These are phyloP conservation scores for Noctua comes DNA, from an alignment of 2,888 invertebrate species.

Conservation along the genomic window DNA sequence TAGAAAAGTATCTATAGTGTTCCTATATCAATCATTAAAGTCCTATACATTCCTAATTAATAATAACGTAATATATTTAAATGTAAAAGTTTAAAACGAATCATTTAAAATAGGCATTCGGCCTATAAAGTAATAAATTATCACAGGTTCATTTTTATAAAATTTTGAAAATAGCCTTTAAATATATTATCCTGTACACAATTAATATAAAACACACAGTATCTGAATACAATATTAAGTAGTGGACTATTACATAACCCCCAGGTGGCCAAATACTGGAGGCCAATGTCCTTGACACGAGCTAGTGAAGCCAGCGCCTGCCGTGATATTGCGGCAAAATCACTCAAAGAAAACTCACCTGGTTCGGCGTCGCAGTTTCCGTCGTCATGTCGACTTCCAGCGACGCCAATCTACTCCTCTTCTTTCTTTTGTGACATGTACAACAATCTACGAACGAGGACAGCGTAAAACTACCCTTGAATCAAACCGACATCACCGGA, in stretches of 20 bases:
- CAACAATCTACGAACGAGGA: constrained; percentile 81
- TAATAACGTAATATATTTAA: not conserved
- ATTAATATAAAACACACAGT: not conserved
- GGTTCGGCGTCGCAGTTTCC: constrained; percentile 88
- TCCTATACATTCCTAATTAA: not conserved
- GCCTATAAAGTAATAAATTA: not conserved
- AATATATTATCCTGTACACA: constrained; percentile 1
- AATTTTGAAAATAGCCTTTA: not conserved
- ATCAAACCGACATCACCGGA: constrained; percentile 72
- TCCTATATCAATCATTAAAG: not conserved
- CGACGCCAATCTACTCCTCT: constrained; percentile 83
- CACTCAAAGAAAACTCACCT: constrained; percentile 76
- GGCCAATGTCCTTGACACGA: constrained; percentile 80
- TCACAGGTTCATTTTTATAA: not conserved
- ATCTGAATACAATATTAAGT: constrained; percentile 19
- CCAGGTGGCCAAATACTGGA: constrained; percentile 70
- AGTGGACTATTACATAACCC: constrained; percentile 72
- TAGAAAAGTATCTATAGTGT: not conserved
- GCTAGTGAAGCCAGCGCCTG: constrained; percentile 69
- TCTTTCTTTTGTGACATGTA: constrained; percentile 86
- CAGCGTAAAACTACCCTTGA: constrained; percentile 76
- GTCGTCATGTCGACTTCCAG: constrained; percentile 87
- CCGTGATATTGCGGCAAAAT: constrained; percentile 75
- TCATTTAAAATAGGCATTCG: not conserved
- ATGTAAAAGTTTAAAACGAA: not conserved